Evolutionary conservation across 2,797 vertebrate genomes (phyloP), one percentile per base, ranked within the genome.

Genomic region (Ara ararauna): DNA sequence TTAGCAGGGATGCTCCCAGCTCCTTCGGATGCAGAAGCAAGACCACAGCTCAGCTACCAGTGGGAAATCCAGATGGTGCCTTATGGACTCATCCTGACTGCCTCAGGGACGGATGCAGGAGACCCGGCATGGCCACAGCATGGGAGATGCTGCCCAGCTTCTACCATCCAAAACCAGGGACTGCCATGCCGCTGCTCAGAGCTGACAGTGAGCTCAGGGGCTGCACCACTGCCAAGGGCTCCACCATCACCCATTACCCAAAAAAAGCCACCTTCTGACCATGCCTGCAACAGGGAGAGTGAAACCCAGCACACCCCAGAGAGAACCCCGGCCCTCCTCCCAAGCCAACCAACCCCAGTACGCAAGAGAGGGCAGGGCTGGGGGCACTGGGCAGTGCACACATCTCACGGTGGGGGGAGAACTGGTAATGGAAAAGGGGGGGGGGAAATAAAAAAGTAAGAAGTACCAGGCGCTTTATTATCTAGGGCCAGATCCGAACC

Each of bases 381-480:
- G 56, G 61, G n/a, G 23, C 48, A 60, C 67, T 16, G 84, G 71
- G 84, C 83, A 66, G n/a, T 80, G 77, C 20, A 54, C 26, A 26
- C 44, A 48, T 45, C 84, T 78, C 44, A 44, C 1, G 2, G 62
- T 53, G 68, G 10, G 23, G 34, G 34, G 23, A 92, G 74, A 93
- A 78, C 84, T 80, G 84, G 83, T 83, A 95, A 90, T 42, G 94
- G 90, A 68, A 89, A 93, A 92, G 91, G 93, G 47, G 14, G 36
- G 36, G 83, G 78, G 45, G 91, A 89, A 83, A 93, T 89, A 90
- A 91, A 96, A 91, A 95, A 95, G 70, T 89, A 96, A 90, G 93
- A 96, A 95, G 96, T 96, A 95, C 92, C 97, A 90, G 85, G 94
- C 73, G 89, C 72, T 96, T 96, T 95, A 96, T 95, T 94, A 96